Evolutionary conservation across 2,888 invertebrate genomes (phyloP).

Genomic region (Drosophila neotestacea): DNA sequence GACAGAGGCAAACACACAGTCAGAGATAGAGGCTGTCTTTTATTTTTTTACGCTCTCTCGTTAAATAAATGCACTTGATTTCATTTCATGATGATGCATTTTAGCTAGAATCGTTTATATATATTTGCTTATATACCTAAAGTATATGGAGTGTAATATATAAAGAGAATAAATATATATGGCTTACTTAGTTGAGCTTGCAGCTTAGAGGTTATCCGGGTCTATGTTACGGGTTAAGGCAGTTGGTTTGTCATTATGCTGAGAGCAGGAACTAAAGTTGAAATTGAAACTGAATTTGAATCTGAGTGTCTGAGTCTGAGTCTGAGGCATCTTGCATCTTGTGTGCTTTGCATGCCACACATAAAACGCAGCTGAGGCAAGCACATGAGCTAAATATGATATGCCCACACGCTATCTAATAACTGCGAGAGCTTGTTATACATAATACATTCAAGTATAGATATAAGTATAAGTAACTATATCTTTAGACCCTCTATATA

Average conservation of each 20-base stretch:
- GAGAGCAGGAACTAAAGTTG: slow-evolving; percentile 1
- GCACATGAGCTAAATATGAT: slow-evolving; percentile 58
- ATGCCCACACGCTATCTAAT: slow-evolving; percentile 10
- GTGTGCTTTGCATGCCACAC: slow-evolving; percentile 42
- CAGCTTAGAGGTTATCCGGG: slow-evolving; percentile 16
- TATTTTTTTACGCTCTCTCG: slow-evolving; percentile 19
- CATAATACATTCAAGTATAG: not conserved
- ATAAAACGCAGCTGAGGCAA: slow-evolving; percentile 66
- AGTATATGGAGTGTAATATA: slow-evolving; percentile 2
- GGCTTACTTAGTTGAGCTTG: slow-evolving; percentile 7
- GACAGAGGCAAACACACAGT: not conserved
- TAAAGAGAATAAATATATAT: not conserved
- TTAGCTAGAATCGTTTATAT: slow-evolving; percentile 35
- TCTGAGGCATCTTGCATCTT: not conserved
- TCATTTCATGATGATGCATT: slow-evolving; percentile 76
- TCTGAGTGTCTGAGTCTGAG: not conserved
- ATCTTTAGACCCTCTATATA: not conserved
- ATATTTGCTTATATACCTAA: not conserved
- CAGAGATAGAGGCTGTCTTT: not conserved
- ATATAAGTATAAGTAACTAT: not conserved
- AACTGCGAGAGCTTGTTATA: slow-evolving; percentile 14
- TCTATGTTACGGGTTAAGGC: slow-evolving; percentile 24
- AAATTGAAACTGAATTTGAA: not conserved
- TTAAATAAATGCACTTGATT: slow-evolving; percentile 79
- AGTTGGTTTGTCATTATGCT: slow-evolving; percentile 64